Base-by-base conservation (phyloP, 2,888 invertebrate species). In the Thyatira batis region DNA sequence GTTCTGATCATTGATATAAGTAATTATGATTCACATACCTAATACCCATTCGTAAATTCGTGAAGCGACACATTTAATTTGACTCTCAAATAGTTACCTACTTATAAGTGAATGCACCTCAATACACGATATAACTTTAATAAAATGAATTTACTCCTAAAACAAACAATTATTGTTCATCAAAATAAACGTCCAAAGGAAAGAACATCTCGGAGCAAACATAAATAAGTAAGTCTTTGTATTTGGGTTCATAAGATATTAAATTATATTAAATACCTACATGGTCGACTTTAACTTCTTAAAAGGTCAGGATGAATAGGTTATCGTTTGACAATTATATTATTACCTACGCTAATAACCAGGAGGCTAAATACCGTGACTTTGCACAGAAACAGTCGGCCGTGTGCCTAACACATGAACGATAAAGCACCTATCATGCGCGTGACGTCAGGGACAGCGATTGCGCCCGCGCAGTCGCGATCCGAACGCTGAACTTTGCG, bases 401-500 rank as follows among this genome's bases (percentile, higher is more conserved):
- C 54, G 58, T 66, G 61, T 51, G 63, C 67, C 52, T 23, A n/a
- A 68, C 67, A 76, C 73, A 66, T 71, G 69, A 66, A 71, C 78
- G 84, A 82, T 84, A 84, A 82, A 78, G 67, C 76, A 78, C 67
- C 75, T 84, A 86, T 85, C 82, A 78, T 74, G 71, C 69, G 65
- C 57, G 76, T 89, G 88, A 90, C 89, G 89, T 90, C 87, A 86
- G 61, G 60, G 8, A 65, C 53, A 59, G 71, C 77, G 77, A 75
- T 78, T 76, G 80, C 71, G 73, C 69, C 63, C 71, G 63, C 60
- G 63, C 58, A 55, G 51, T 57, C 57, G 60, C 61, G 61, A 67
- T 61, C 65, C 80, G 78, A 78, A 57, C 76, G 76, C 81, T 85
- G 84, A 84, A 86, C 87, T 84, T 78, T 76, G 80, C 80, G 84